These are phyloP conservation scores for Drosophila arizonae DNA, from an alignment of 1,140 invertebrate species.

Conservation along the genomic window DNA sequence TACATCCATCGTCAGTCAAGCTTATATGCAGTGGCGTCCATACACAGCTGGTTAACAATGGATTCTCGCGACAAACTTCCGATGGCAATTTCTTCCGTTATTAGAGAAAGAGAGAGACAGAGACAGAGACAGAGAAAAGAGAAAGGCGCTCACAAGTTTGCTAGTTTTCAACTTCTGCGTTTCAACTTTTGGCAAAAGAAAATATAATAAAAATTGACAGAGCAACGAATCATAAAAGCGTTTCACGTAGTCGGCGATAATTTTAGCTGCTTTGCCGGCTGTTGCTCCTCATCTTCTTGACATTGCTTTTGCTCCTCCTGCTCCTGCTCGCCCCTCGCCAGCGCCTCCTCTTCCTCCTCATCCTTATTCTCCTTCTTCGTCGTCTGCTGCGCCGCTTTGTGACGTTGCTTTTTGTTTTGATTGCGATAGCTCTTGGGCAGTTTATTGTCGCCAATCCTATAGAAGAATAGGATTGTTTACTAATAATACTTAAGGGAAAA, in stretches of 20 bases:
- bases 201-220: conserved; percentile 54
- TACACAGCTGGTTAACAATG: conserved; percentile 87
- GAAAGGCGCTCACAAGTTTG: background rate
- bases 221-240: conserved; percentile 12
- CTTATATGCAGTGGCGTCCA: conserved; percentile 87
- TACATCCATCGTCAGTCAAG: conserved; percentile 86
- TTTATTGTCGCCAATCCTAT: conserved; percentile 85
- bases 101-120: conserved; percentile 38
- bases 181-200: conserved; percentile 24
- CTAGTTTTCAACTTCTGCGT: conserved; percentile 20
- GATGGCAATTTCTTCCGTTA: conserved; percentile 86
- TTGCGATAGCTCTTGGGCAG: conserved; percentile 85
- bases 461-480: conserved; percentile 16
- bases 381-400: conserved; percentile 44
- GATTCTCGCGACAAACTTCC: conserved; percentile 86
- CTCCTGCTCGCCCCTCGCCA: no score
- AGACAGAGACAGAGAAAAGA: no score
- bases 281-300: conserved; percentile 17
- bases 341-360: no score
- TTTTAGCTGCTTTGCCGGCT: conserved; percentile 49
- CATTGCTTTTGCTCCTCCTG: background rate
- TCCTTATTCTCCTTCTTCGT: conserved; percentile 5
- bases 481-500: background rate
- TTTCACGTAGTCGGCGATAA: conserved; percentile 49
- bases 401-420: conserved; percentile 85